Conservation (phyloP, 1,140 invertebrate species). For the Monochamus saltuarius region DNA sequence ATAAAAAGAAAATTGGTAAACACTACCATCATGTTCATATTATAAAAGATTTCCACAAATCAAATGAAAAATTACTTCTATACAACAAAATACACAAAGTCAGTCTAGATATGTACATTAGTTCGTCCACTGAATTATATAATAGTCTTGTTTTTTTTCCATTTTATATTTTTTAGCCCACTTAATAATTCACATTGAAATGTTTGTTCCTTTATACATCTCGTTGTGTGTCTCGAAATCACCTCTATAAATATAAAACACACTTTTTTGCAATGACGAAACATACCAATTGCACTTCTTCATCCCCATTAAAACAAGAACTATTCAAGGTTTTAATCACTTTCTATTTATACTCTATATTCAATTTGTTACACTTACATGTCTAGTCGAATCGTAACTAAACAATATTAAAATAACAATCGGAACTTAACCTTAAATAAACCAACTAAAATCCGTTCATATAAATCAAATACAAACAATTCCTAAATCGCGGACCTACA, state of each 20-base stretch:
- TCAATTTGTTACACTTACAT: too few relatives aligned
- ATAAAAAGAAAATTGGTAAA: constrained; percentile 19
- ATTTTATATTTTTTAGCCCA: constrained; percentile 7
- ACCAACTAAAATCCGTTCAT: too few relatives aligned
- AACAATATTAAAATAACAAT: too few relatives aligned
- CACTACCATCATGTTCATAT: constrained; percentile 13
- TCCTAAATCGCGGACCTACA: too few relatives aligned
- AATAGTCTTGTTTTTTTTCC: constrained; percentile 29
- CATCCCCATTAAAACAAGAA: background rate
- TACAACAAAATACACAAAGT: constrained; percentile 46
- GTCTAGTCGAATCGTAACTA: too few relatives aligned
- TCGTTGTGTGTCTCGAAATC: background rate
- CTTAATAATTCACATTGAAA: constrained; percentile 3
- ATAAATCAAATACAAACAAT: too few relatives aligned
- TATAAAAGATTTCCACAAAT: constrained; percentile 33
- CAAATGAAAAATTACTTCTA: constrained; percentile 36
- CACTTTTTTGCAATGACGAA: constrained; percentile 6
- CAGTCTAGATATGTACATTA: constrained; percentile 46
- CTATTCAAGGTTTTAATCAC: too few relatives aligned
- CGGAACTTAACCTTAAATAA: too few relatives aligned
- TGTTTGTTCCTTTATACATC: constrained; percentile 12
- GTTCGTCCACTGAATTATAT: constrained; percentile 33
- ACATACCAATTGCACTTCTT: constrained; percentile 6
- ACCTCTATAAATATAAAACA: constrained; percentile 5
- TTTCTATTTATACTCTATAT: too few relatives aligned